Conservation (phyloP, 2,888 invertebrate species). For the Ernsta delagoae region DNA sequence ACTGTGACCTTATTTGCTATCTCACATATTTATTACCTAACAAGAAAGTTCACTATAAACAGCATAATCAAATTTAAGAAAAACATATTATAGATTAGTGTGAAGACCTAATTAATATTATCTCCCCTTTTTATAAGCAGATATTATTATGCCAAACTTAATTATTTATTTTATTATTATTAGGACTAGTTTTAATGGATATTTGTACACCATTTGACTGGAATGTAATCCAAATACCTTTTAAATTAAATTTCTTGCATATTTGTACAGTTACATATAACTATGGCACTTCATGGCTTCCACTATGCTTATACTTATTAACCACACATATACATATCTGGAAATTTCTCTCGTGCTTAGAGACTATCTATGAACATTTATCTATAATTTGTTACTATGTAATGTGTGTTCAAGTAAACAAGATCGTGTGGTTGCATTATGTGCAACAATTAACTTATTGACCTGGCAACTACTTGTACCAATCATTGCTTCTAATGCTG, state of each 20-base stretch:
- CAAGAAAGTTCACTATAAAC: neutral
- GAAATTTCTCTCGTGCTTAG: constrained; percentile 30
- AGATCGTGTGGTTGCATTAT: constrained; percentile 38
- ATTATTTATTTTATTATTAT: too few relatives aligned
- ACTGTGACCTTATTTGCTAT: constrained; percentile 3
- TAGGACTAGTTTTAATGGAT: too few relatives aligned
- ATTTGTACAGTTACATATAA: too few relatives aligned
- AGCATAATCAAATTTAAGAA: neutral
- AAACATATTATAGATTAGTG: neutral
- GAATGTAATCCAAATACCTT: too few relatives aligned
- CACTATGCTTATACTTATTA: neutral
- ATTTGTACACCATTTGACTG: too few relatives aligned
- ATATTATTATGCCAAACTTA: too few relatives aligned
- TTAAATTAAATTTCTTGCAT: too few relatives aligned
- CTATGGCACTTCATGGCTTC: too few relatives aligned
- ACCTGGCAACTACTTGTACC: constrained; percentile 58
- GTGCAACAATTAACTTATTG: constrained; percentile 68
- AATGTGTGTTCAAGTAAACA: constrained; percentile 30
- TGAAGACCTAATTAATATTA: too few relatives aligned
- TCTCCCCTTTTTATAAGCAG: too few relatives aligned
- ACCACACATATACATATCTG: constrained; percentile 8
- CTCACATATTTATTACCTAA: neutral
- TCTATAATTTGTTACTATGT: constrained; percentile 41
- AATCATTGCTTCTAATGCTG: constrained; percentile 43
- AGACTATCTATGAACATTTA: constrained; percentile 28